These are phyloP conservation scores for Chelonoidis abingdonii DNA, from an alignment of 2,113 vertebrate genomes.

Conservation along the genomic window DNA sequence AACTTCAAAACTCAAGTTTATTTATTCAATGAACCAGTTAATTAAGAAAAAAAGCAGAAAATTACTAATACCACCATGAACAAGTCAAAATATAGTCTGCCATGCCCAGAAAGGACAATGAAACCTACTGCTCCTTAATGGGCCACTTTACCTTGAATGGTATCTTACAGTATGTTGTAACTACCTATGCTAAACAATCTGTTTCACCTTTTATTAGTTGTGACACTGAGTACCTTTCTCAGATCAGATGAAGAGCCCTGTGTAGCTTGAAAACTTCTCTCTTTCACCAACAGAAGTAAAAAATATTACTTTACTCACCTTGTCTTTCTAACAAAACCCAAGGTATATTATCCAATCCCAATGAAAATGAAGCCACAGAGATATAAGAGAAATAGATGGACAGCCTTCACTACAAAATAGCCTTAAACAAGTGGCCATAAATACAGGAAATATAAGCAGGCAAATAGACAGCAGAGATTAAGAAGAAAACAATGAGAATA, in stretches of 20 bases:
- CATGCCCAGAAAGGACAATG: background rate
- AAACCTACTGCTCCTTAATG: background rate
- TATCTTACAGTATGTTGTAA: no score
- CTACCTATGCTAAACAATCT: no score
- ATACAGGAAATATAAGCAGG: background rate
- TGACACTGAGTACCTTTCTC: background rate
- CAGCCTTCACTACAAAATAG: background rate
- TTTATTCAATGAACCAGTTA: background rate
- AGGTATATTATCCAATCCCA: fast-evolving
- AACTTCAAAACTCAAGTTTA: background rate
- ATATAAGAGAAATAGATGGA: background rate
- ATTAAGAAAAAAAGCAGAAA: background rate
- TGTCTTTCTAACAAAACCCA: background rate
- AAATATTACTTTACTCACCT: background rate
- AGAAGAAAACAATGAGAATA: background rate
- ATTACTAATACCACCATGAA: background rate
- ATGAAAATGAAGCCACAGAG: fast-evolving
- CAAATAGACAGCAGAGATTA: background rate
- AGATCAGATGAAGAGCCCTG: background rate
- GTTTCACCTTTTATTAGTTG: background rate
- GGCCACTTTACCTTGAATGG: background rate
- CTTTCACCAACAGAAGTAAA: background rate
- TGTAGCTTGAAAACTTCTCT: background rate
- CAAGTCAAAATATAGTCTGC: background rate
- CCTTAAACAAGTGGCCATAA: background rate